phyloP scores from a whole-genome alignment of 2,113 vertebrate species.

The Falco punctatus region DNA sequence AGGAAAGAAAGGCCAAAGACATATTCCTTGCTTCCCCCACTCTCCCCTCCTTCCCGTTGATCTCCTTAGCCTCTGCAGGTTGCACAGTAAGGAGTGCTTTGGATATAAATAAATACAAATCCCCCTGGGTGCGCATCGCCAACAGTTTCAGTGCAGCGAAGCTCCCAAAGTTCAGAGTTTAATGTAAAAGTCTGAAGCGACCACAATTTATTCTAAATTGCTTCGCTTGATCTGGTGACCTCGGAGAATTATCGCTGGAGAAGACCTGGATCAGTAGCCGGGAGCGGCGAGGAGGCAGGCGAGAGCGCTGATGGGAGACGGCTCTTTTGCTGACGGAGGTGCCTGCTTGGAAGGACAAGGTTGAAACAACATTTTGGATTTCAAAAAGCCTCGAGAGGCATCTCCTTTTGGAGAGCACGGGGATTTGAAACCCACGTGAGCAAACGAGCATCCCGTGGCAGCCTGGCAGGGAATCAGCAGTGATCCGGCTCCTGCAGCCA shows the following conservation, averaged over 20 bases:
- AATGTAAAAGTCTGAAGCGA: slow-evolving; percentile 47
- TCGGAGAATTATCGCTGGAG: slow-evolving; percentile 17
- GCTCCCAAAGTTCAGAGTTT: slow-evolving; percentile 55
- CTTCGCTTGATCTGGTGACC: slow-evolving; percentile 41
- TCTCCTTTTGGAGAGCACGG: background rate
- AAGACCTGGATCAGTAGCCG: background rate
- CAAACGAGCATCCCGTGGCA: accelerated
- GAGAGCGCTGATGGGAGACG: background rate
- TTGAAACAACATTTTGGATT: background rate
- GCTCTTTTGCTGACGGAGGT: background rate
- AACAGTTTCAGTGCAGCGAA: background rate
- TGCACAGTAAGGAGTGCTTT: background rate
- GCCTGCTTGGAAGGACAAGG: background rate
- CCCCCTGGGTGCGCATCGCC: background rate
- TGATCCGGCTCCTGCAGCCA: accelerated
- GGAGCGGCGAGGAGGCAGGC: background rate
- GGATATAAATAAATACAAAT: slow-evolving; percentile 40
- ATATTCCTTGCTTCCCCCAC: background rate
- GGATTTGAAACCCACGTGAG: background rate
- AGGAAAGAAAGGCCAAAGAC: slow-evolving; percentile 17
- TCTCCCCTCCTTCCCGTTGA: background rate
- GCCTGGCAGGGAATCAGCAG: background rate
- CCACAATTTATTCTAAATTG: slow-evolving; percentile 60
- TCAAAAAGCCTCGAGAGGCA: background rate
- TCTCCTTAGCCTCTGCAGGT: background rate